Conservation (phyloP, 2,113 vertebrate genomes). For the Mormyrus lacerda region DNA sequence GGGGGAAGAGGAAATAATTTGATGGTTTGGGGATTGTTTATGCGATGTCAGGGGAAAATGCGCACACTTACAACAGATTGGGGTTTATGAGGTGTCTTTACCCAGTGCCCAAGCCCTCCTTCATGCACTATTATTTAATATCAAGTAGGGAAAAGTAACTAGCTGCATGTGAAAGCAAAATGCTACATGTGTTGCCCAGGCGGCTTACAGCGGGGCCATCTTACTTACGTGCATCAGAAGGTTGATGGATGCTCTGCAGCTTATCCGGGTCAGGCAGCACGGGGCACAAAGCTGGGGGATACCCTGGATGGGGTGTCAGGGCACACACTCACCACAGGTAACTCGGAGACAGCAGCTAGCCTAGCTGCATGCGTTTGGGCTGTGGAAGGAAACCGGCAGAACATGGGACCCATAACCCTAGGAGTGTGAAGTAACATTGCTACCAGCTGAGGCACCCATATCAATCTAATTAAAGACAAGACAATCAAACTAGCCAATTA, state of each 20-base stretch:
- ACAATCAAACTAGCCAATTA: not conserved
- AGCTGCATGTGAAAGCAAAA: constrained; percentile 34
- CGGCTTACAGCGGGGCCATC: not conserved
- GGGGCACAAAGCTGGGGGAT: not conserved
- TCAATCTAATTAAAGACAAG: not conserved
- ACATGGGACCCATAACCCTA: not conserved
- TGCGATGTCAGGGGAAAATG: constrained; percentile 67
- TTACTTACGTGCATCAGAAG: not conserved
- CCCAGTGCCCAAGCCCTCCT: constrained; percentile 53
- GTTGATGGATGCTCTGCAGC: not conserved
- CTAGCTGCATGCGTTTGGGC: not conserved
- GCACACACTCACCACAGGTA: not conserved
- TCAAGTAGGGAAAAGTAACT: constrained; percentile 34
- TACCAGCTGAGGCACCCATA: not conserved
- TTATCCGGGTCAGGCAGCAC: not conserved
- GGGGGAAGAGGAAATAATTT: constrained; percentile 95
- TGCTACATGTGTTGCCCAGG: not conserved
- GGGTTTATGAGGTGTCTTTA: constrained; percentile 63
- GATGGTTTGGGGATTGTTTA: constrained; percentile 93
- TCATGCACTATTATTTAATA: constrained; percentile 28
- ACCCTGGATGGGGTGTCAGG: not conserved
- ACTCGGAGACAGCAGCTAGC: not conserved
- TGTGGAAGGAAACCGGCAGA: not conserved
- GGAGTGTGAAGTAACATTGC: not conserved
- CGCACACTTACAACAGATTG: constrained; percentile 68